Base-by-base conservation (phyloP, 2,888 invertebrate genomes). In the Cactoblastis cactorum region DNA sequence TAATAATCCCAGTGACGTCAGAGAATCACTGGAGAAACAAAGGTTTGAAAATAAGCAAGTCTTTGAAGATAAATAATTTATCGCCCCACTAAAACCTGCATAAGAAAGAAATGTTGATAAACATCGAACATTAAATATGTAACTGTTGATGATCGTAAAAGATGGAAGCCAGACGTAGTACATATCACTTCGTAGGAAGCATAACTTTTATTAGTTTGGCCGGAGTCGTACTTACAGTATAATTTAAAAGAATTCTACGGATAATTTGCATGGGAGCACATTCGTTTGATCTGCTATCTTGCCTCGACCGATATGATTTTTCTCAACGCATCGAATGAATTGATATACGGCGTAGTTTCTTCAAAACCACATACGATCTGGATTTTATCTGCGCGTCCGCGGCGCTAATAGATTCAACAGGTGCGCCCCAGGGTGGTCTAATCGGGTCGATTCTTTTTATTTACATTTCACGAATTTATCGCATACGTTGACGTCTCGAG, bases 81-180 rank as follows among this genome's bases (percentile, higher is more conserved):
- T 77, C 67, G 80, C 82, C 51, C 67, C 84, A 86, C 81, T 89
- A 88, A 87, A 88, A 85, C 82, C 82, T 84, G 84, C 79, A 86
- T 85, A 85, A 88, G 87, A 88, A 89, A 88, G 83, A 88, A 87
- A 81, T 89, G 88, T 88, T 89, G 87, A 89, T 89, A 89, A 88
- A 89, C 89, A 88, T 85, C 82, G 85, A 83, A 83, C 84, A 87
- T 87, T 85, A 86, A 87, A 87, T 87, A 88, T 88, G 86, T 87
- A 88, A 89, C 89, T 86, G 87, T 86, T 85, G 86, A 82, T 77
- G 80, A 86, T 87, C 86, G 70, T 89, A 87, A 89, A 78, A 72
- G 77, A 84, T 80, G 74, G 78, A 83, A 77, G 77, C 84, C 87
- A 87, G 87, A 80, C 86, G 71, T 74, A 74, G 69, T 76, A 74